Percentiles rank a stretch among this genome's conserved stretches.
Conservation (phyloP, 1,140 invertebrate species). For the Drosophila varians region DNA sequence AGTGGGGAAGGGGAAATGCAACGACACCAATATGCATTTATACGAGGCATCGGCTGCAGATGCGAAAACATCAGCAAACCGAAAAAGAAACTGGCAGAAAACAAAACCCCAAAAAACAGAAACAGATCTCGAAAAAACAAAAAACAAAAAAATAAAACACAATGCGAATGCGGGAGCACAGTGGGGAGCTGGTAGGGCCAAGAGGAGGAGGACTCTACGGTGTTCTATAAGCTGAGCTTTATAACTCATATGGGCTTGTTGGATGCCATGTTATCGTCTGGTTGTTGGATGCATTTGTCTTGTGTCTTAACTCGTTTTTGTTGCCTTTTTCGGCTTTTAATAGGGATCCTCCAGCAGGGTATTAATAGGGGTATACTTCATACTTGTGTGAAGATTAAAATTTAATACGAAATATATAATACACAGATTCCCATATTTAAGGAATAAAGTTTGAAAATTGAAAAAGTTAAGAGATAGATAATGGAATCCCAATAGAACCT, state of each 20-base stretch:
- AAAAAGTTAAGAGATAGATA: not conserved
- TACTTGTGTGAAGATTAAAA: not conserved
- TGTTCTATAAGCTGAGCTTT: conserved; percentile 29
- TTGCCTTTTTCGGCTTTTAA: conserved; percentile 20
- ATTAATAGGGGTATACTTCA: not conserved
- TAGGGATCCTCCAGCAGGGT: conserved; percentile 7
- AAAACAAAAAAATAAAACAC: conserved; percentile 14
- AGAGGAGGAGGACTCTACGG: conserved; percentile 10
- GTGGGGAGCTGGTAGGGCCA: not conserved
- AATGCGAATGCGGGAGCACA: conserved; percentile 18
- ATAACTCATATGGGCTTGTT: conserved; percentile 48
- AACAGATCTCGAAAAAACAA: conserved; percentile 25
- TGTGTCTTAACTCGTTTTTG: conserved; percentile 24
- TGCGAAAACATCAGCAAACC: conserved; percentile 40
- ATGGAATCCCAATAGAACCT: not conserved
- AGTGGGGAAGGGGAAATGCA: not conserved
- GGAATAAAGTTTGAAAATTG: not conserved
- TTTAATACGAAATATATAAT: not conserved
- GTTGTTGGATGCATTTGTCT: conserved; percentile 30
- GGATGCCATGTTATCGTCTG: conserved; percentile 49
- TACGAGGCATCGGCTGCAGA: conserved; percentile 47
- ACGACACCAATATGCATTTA: conserved; percentile 72
- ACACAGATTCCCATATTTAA: not conserved
- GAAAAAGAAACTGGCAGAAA: conserved; percentile 23
- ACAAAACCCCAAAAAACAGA: conserved; percentile 24